phyloP scores from a whole-genome alignment of 2,113 vertebrate species.

The Dendropsophus ebraccatus region DNA sequence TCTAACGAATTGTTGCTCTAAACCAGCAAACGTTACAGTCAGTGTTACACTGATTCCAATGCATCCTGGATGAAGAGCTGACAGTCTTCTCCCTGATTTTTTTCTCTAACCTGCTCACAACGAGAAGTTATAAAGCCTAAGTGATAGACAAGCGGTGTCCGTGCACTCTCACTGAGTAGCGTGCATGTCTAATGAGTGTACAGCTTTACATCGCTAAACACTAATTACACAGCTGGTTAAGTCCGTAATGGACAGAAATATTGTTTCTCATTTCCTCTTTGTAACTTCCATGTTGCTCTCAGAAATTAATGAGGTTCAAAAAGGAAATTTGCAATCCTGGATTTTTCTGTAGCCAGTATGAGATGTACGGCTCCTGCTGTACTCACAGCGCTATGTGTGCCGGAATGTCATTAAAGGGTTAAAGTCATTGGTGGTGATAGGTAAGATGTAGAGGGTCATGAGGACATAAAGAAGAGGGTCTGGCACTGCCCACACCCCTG shows the following conservation, averaged over 20 bases:
- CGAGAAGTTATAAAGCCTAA: conserved; percentile 11
- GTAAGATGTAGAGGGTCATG: too few species aligned
- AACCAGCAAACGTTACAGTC: too few species aligned
- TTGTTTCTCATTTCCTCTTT: conserved; percentile 65
- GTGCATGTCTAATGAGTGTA: conserved; percentile 43
- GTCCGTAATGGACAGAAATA: conserved; percentile 71
- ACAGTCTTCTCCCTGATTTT: conserved; percentile 9
- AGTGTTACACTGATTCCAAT: too few species aligned
- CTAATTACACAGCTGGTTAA: conserved; percentile 83
- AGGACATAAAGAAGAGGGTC: too few species aligned
- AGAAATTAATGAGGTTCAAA: conserved; percentile 76
- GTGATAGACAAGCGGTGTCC: neutral
- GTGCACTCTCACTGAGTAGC: conserved; percentile 6
- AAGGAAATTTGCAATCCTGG: conserved; percentile 70
- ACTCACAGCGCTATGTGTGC: neutral
- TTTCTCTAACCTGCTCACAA: neutral
- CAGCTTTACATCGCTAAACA: conserved; percentile 64
- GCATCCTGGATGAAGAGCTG: too few species aligned
- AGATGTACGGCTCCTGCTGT: neutral
- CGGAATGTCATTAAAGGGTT: neutral
- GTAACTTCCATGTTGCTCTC: conserved; percentile 65
- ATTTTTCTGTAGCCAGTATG: neutral
- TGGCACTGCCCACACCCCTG: too few species aligned
- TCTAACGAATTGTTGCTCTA: too few species aligned
- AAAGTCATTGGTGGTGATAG: neutral